Percentiles rank a stretch among this genome's conserved stretches.
Evolutionary conservation across 2,888 invertebrate genomes (phyloP).

Genomic region (Zygothrica quintamaculata): DNA sequence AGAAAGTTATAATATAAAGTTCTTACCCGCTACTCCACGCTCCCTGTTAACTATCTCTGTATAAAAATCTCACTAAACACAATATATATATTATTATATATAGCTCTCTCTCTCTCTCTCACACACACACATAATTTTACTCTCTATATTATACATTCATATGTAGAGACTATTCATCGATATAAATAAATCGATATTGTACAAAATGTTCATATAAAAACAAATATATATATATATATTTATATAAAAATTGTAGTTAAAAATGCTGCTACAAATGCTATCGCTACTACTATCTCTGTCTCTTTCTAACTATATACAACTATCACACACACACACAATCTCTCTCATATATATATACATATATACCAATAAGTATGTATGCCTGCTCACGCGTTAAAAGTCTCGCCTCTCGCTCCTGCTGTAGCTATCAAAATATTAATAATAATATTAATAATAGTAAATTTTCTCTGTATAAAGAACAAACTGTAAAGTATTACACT

Average conservation of each 20-base stretch:
- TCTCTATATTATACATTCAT: conserved; percentile 34
- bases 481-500: conserved; percentile 31
- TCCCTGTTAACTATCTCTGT: conserved; percentile 7
- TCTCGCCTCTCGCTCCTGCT: conserved; percentile 33
- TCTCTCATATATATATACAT: conserved; percentile 17
- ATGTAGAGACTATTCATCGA: conserved; percentile 39
- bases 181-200: conserved; percentile 42
- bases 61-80: conserved; percentile 17
- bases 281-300: conserved; percentile 7
- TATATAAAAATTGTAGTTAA: no score
- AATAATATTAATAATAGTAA: no score
- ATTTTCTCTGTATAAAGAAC: conserved; percentile 45
- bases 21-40: conserved; percentile 2
- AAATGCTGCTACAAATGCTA: not conserved
- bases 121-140: conserved; percentile 35
- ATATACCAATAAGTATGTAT: conserved; percentile 34
- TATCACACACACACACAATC: not conserved
- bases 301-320: not conserved
- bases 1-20: conserved; percentile 20
- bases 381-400: conserved; percentile 47
- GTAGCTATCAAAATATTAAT: no score
- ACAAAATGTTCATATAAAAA: conserved; percentile 46
- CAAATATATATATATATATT: no score
- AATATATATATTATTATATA: conserved; percentile 19
- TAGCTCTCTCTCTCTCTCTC: no score